Evolutionary conservation across 2,113 vertebrate species (phyloP), one percentile per base, ranked within the genome.

Genomic region (Bubo blakistoni): DNA sequence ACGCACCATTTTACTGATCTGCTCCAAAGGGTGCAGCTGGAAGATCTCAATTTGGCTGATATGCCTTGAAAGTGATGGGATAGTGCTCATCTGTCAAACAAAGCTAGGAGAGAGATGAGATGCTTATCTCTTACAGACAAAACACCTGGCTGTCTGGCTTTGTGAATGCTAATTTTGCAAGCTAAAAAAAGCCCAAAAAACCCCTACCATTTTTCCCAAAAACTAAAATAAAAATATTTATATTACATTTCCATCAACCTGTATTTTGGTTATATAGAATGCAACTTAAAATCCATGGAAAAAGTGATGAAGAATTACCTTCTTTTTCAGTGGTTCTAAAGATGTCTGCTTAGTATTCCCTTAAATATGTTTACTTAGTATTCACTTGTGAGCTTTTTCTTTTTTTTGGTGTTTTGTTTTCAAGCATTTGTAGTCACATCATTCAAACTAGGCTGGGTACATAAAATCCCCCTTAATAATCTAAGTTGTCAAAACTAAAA

Each of bases 31-130:
- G 90, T 94, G 88, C 92, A 96, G 91, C 88, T 97, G 94, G 81
- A 95, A 93, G 40, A 72, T 86, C 83, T 96, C 90, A 63, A 1
- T 93, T 94, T 84, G 90, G 90, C 92, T 94, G 88, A 90, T 90
- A 46, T 24, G 70, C 62, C 73, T 94, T 91, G 49, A 49, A 92
- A 95, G 36, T 81, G 94, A 92, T 76, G 81, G 83, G 61, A 46
- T 92, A 84, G 84, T 49, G 62, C 90, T 94, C 88, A 76, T 85
- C 92, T 94, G 92, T 93, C 92, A 96, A 94, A 88, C 65, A 86
- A 61, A 79, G 49, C 91, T 77, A 49, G 36, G 78, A 84, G 81
- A 81, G 84, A 85, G 80, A 91, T 62, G 90, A 93, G 79, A 82
- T 91, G 44, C 82, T 88, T 90, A 96, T 95, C 91, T 94, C 38